Percentiles rank a stretch among this genome's conserved stretches.
Evolutionary conservation across 2,888 invertebrate species (phyloP).

Genomic region (Drosophila recens): DNA sequence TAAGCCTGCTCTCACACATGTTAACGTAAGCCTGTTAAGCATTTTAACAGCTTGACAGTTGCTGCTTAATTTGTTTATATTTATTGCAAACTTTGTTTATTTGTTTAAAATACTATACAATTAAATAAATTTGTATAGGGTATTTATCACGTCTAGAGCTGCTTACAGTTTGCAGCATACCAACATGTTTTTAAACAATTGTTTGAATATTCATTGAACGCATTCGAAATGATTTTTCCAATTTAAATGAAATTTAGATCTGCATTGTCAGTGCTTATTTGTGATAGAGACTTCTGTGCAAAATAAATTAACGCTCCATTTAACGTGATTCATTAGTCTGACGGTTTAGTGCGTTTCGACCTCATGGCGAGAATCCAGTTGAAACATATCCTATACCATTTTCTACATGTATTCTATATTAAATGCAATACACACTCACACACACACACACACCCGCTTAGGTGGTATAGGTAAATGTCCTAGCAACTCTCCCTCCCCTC

Average conservation of each 20-base stretch:
- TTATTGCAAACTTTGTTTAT: no score
- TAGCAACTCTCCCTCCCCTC: not conserved
- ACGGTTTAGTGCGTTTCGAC: not conserved
- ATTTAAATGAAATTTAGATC: not conserved
- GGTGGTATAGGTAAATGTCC: not conserved
- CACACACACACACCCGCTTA: constrained; percentile 28
- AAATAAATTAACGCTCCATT: constrained; percentile 48
- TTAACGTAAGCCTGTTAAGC: not conserved
- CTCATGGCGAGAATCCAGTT: constrained; percentile 30
- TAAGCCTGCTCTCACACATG: not conserved
- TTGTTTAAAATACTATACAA: no score
- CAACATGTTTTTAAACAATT: constrained; percentile 9
- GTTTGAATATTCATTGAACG: no score
- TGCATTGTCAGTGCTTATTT: constrained; percentile 3
- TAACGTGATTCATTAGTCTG: constrained; percentile 24
- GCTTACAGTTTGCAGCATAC: no score
- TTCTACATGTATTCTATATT: not conserved
- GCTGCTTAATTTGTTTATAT: not conserved
- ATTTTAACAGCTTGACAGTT: not conserved
- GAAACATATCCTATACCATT: constrained; percentile 9
- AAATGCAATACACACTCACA: constrained; percentile 34
- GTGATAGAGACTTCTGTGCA: constrained; percentile 5
- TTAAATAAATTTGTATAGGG: no score
- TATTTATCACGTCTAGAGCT: not conserved
- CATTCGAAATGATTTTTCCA: not conserved